Base-by-base conservation (phyloP, 2,113 vertebrate species). In the Hyperopisus bebe region DNA sequence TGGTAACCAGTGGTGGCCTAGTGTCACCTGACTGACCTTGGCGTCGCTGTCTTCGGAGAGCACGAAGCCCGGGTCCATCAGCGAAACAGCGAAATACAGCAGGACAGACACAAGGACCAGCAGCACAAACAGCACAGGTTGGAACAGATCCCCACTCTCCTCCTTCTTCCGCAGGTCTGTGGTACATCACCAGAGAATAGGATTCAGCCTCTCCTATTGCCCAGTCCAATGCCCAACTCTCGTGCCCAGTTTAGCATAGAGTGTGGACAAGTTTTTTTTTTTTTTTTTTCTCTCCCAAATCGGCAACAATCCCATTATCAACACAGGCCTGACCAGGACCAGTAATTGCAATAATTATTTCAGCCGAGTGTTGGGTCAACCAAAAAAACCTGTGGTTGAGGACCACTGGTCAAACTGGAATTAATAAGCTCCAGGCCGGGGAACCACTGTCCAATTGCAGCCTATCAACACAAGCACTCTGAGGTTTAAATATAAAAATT, bases 51-150 rank as follows among this genome's bases (percentile, higher is more conserved):
- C 77, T 39, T 89, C 80, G 0, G 93, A 35, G 7, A 94, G 95
- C 44, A 99, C 96, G 3, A 97, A 99, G 2, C 98, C 98, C 0
- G 98, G 98, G 84, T 99, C 98, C 98, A 99, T 99, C 19, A 99
- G 94, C 0, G 98, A 99, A 88, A 99, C 97, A 0, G 91, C 94
- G 47, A 97, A 97, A 93, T 98, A 98, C 2, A 99, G 94, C 88
- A 98, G 92, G 46, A 98, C 94, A 0, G 98, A 99, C 91, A 96
- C 93, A 70, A 97, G 90, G 0, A 98, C 97, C 46, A 98, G 91
- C 0, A 94, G 88, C 88, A 95, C 89, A 91, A 99, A 99, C 7
- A 93, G 17, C 0, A 97, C 88, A 0, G 98, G 97, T 92, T 92
- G 94, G 70, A 97, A 90, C 87, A 97, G 93, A 77, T 96, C 96